Evolutionary conservation across 2,113 vertebrate genomes (phyloP).

Genomic region (Chionomys nivalis): DNA sequence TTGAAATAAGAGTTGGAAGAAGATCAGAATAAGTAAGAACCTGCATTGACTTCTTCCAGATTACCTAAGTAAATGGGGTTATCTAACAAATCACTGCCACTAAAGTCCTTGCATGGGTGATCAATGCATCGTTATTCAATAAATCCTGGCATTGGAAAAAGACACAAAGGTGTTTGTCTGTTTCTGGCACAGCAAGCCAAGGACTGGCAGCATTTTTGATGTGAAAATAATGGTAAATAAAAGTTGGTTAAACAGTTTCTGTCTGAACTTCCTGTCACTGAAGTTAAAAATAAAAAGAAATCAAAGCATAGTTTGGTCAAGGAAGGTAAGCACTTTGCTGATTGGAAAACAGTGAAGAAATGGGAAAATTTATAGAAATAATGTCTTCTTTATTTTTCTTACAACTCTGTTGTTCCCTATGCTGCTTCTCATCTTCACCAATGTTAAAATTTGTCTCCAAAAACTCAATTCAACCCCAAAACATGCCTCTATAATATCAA

Average conservation of each 20-base stretch:
- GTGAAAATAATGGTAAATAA: neutral
- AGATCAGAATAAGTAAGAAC: neutral
- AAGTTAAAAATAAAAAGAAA: slow-evolving; percentile 40
- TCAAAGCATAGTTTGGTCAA: neutral
- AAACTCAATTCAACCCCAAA: neutral
- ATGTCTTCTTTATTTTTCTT: neutral
- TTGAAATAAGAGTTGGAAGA: neutral
- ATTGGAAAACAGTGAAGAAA: neutral
- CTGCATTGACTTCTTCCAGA: neutral
- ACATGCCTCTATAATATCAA: neutral
- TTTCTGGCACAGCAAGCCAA: neutral
- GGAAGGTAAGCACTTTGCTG: neutral
- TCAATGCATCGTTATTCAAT: neutral
- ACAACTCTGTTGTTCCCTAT: neutral
- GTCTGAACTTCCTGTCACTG: neutral
- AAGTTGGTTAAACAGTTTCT: neutral
- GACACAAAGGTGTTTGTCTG: neutral
- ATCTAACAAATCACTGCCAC: neutral
- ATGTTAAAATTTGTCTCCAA: neutral
- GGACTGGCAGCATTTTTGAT: neutral
- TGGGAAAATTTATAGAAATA: no score
- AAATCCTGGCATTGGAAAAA: neutral
- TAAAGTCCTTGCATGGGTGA: neutral
- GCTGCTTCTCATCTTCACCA: neutral
- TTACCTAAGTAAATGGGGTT: neutral